Evolutionary conservation across 2,888 invertebrate genomes (phyloP).

Genomic region (Arctia plantaginis): DNA sequence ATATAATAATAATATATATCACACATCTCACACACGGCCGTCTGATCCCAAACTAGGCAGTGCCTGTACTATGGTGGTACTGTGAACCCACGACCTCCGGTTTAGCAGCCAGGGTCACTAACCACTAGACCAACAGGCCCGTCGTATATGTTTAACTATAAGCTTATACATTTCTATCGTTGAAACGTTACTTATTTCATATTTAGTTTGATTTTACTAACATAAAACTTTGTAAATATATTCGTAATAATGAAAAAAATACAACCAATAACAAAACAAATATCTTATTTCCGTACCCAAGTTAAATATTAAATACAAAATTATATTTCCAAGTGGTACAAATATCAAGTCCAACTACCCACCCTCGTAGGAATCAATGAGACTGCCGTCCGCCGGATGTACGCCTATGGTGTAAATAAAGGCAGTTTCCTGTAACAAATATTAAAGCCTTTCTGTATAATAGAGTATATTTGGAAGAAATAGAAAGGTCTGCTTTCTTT

Average conservation of each 20-base stretch:
- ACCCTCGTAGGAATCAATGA: constrained; percentile 70
- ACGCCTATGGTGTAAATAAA: constrained; percentile 75
- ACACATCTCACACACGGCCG: too few species aligned
- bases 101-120: too few species aligned
- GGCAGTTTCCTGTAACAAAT: constrained; percentile 77
- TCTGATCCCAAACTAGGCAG: too few species aligned
- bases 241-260: constrained; percentile 4
- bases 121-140: too few species aligned
- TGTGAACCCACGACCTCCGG: too few species aligned
- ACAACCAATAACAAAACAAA: constrained; percentile 12
- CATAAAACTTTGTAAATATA: neutral
- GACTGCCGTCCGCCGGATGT: constrained; percentile 72
- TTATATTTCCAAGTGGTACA: constrained; percentile 63
- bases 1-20: too few species aligned
- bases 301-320: constrained; percentile 71
- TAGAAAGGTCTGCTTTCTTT: constrained; percentile 37
- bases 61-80: too few species aligned
- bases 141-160: too few species aligned
- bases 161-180: too few species aligned
- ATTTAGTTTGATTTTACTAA: neutral
- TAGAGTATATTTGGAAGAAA: constrained; percentile 46
- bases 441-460: constrained; percentile 62
- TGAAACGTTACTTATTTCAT: too few species aligned
- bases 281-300: constrained; percentile 23
- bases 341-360: constrained; percentile 64